Evolutionary conservation across 1,140 invertebrate species (phyloP), one percentile per base, ranked within the genome.

Genomic region (Parapsyche elsis): DNA sequence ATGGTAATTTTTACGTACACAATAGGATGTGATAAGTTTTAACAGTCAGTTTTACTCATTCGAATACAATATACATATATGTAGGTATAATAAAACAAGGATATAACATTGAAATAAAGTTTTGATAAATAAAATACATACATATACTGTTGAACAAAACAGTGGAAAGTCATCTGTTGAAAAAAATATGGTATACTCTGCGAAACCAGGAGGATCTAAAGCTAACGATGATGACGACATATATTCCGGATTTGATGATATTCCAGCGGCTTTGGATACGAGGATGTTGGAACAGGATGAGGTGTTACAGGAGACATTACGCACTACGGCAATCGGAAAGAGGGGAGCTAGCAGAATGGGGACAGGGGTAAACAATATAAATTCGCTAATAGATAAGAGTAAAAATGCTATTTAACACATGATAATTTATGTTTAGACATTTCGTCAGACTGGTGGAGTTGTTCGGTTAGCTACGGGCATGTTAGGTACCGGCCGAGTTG

Each of bases 181-280:
- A 57, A 21, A 57, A 57, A 76, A 76, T 0, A 77, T 77, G 75
- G 57, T 77, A 24, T 77, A 64, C 44, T 0, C 21, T 14, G 12
- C 46, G 4, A 59, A 77, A 77, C n/a, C 24, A 57, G 10, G 10
- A 77, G 24, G 38, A 78, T 70, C 45, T 53, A 9, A 24, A 49
- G 9, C 2, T 1, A 53, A 70, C 59, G 88, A 88, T 5, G 88
- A 89, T 16, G 88, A 89, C 45, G 88, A 88, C 1, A 76, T 88
- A 26, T 89, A 89, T 79, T 82, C 84, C 9, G 88, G 88, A 0
- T 89, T 89, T 80, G 88, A 89, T 67, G 86, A 89, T 5, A 87
- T 89, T 59, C 84, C 88, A 0, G 87, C 88, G 0, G 88, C 88
- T 0, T 78, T 89, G 75, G 88, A 89, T 80, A 87, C 88, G 0